Percentiles rank a stretch among this genome's conserved stretches.
Evolutionary conservation across 2,888 invertebrate genomes (phyloP).

Genomic region (Eremobia ochroleuca): DNA sequence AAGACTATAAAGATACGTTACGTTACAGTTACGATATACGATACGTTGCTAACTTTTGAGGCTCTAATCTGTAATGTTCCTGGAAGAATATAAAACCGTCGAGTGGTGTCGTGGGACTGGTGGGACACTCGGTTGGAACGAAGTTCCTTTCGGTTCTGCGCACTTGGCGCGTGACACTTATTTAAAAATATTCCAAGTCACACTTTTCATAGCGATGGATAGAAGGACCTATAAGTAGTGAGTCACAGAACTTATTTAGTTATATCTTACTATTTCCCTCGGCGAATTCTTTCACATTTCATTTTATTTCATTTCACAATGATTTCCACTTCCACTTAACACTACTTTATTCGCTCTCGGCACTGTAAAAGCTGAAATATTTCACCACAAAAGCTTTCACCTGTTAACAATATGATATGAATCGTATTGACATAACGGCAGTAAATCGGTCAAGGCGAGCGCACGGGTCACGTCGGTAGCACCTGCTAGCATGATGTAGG

Average conservation of each 20-base stretch:
- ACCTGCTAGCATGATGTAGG: slow-evolving; percentile 9
- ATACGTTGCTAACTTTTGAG: not conserved
- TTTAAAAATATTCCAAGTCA: not conserved
- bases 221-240: not conserved
- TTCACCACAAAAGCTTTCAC: slow-evolving; percentile 9
- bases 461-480: slow-evolving; percentile 34
- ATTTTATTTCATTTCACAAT: too few species aligned
- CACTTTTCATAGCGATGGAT: not conserved
- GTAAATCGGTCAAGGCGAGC: slow-evolving; percentile 53
- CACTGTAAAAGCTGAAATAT: not conserved
- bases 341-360: not conserved
- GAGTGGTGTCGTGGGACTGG: too few species aligned
- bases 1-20: too few species aligned
- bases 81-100: too few species aligned
- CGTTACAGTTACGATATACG: too few species aligned
- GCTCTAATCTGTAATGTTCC: not conserved
- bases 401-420: not conserved
- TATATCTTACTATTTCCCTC: too few species aligned
- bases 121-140: too few species aligned
- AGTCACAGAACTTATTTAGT: too few species aligned
- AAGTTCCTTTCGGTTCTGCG: too few species aligned
- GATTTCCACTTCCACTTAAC: not conserved
- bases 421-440: slow-evolving; percentile 25
- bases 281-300: too few species aligned
- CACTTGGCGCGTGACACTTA: too few species aligned